Evolutionary conservation across 2,113 vertebrate genomes (phyloP).

Genomic region (Ciconia maguari): DNA sequence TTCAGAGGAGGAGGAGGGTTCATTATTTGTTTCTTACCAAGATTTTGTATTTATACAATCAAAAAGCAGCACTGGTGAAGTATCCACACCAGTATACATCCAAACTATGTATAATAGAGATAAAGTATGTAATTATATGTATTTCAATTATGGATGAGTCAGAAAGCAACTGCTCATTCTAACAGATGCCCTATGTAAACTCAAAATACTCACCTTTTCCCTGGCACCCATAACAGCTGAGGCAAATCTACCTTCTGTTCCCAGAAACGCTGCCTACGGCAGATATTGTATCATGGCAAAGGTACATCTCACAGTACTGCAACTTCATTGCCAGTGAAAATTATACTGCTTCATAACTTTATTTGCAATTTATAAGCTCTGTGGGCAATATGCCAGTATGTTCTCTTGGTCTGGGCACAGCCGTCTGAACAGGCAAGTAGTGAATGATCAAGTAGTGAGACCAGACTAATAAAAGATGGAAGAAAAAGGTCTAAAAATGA

Average conservation of each 20-base stretch:
- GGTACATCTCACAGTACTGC: neutral
- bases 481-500: neutral
- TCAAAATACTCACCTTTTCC: neutral
- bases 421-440: neutral
- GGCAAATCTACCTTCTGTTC: neutral
- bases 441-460: neutral
- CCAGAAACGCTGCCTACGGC: neutral
- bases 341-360: neutral
- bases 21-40: neutral
- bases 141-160: neutral
- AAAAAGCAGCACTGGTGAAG: neutral
- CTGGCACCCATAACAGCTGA: neutral
- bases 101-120: neutral
- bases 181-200: neutral
- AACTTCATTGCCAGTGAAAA: neutral
- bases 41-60: neutral
- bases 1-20: neutral
- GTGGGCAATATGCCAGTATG: neutral
- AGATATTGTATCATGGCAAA: neutral
- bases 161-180: neutral
- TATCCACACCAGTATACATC: no score
- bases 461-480: neutral
- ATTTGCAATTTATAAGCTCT: conserved; percentile 1
- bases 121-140: neutral
- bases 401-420: neutral